phyloP scores from a whole-genome alignment of 1,140 invertebrate genomes.

The Cotesia chilonis region DNA sequence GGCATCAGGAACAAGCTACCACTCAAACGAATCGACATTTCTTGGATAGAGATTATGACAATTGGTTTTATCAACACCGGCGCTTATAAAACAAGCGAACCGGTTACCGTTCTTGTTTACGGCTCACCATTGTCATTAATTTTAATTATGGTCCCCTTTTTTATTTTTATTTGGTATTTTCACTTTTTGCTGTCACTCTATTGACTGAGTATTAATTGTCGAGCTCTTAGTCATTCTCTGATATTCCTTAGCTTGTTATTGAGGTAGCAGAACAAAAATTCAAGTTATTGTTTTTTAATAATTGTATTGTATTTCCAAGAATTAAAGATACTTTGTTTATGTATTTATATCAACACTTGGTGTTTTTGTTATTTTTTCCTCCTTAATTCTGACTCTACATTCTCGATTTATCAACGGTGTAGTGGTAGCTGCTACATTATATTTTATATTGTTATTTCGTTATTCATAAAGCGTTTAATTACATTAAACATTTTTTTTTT shows the following conservation, averaged over 20 bases:
- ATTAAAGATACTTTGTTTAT: neutral
- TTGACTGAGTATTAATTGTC: too few relatives aligned
- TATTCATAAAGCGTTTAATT: neutral
- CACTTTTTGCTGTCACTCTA: too few relatives aligned
- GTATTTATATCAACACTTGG: neutral
- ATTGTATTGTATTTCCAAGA: slow-evolving; percentile 15
- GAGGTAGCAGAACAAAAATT: slow-evolving; percentile 15
- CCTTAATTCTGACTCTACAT: neutral
- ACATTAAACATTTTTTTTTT: neutral
- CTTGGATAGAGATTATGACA: slow-evolving; percentile 2
- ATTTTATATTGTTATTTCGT: neutral
- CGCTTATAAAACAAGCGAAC: neutral
- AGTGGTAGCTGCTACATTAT: neutral
- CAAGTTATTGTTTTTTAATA: too few relatives aligned
- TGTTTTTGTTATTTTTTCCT: neutral
- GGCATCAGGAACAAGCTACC: slow-evolving; percentile 62
- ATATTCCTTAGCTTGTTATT: neutral
- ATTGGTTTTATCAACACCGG: neutral
- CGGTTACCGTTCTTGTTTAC: neutral
- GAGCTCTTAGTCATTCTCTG: neutral
- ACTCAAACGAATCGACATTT: slow-evolving; percentile 63
- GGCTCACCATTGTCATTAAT: neutral
- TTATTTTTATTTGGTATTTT: neutral
- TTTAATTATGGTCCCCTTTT: neutral
- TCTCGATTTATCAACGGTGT: slow-evolving; percentile 9